Base-by-base conservation (phyloP, 2,113 vertebrate genomes). In the Lagopus muta region DNA sequence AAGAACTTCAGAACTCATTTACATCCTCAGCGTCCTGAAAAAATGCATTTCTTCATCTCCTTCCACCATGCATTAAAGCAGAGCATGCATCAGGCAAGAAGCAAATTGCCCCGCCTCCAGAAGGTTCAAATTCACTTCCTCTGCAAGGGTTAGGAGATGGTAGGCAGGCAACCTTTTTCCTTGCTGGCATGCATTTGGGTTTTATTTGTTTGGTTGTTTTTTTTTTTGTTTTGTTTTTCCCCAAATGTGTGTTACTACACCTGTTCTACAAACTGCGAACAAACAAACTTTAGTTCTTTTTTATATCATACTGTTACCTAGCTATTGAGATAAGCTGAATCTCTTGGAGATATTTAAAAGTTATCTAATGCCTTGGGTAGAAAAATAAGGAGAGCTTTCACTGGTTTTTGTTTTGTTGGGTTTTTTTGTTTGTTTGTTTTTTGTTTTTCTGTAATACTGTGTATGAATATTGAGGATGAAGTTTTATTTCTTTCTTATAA, bases 1-100 rank as follows among this genome's bases (percentile, higher is more conserved):
- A 72, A 86, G 93, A 90, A 62, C 70, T 92, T 90, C 50, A 86
- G 69, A 93, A 83, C 5, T 7, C 19, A 10, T 88, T 94, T 91
- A 47, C 52, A 67, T 80, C 47, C 9, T 91, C 21, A 36, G 13
- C 55, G 66, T 88, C 55, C 78, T 90, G 88, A 57, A 86, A 82
- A 88, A 80, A 42, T 71, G 21, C 14, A 20, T 77, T 24, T 32
- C 52, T 85, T 62, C n/a, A 40, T 73, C 28, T 7, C 2, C 3
- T 64, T 88, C 50, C 43, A 17, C 45, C 28, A 72, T 67, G 25
- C 16, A 40, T 58, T 76, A 32, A 72, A 88, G 21, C 47, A 70
- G 27, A 57, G 15, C 18, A 7, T 50, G 40, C 45, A 21, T 89
- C 27, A 58, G 82, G 48, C 20, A 82, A 89, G 58, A 82, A 76